These are phyloP conservation scores for Nasua narica DNA, from an alignment of 2,797 vertebrate species.

Conservation along the genomic window DNA sequence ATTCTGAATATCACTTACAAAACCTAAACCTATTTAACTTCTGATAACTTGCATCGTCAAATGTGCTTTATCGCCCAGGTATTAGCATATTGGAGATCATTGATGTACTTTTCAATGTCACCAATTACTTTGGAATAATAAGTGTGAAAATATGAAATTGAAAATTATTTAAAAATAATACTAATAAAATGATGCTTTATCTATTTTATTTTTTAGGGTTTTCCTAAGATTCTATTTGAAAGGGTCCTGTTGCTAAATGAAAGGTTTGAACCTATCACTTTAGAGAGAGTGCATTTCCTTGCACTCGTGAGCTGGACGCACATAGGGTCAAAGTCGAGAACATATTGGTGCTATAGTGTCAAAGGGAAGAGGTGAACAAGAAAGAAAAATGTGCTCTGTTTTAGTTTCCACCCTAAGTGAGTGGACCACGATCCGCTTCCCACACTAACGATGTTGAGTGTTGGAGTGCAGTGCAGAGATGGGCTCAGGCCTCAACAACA, in stretches of 20 bases:
- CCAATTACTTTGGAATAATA: background rate
- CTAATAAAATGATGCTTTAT: background rate
- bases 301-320: no score
- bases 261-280: background rate
- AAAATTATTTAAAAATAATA: background rate
- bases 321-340: background rate
- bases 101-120: background rate
- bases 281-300: accelerated
- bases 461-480: accelerated
- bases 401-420: background rate
- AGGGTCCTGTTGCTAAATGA: background rate
- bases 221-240: background rate
- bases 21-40: background rate
- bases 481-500: background rate
- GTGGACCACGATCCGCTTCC: background rate
- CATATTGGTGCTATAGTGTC: background rate
- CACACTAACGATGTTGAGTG: accelerated
- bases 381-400: background rate
- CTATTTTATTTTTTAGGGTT: background rate
- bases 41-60: background rate
- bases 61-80: background rate
- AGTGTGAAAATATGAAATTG: background rate
- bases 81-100: background rate
- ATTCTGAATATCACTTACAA: background rate
- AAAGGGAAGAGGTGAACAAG: background rate